A percentile compares a stretch with the other conserved stretches of the same genome.
Conservation (phyloP, 2,888 invertebrate species). For the Lepas anatifera region DNA sequence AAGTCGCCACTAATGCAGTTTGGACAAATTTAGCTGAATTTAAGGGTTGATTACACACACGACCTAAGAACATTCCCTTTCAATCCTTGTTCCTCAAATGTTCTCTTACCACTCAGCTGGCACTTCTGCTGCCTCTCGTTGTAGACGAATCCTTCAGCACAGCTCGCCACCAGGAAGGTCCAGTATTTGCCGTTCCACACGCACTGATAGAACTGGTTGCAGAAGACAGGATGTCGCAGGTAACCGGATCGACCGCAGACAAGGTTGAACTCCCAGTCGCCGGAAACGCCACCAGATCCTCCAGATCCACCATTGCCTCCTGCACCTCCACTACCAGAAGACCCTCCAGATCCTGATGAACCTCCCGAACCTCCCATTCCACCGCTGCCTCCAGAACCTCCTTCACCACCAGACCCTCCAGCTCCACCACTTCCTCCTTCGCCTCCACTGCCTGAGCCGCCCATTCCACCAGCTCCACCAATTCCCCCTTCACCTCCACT, state of each 20-base stretch:
- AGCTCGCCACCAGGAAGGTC: constrained; percentile 21
- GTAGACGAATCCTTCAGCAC: constrained; percentile 20
- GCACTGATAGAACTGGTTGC: constrained; percentile 25
- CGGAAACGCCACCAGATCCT: constrained; percentile 8
- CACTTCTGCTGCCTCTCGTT: constrained; percentile 21
- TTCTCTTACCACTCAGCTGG: background rate
- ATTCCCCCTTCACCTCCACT: background rate
- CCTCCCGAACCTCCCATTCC: too few relatives aligned
- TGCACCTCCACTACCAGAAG: too few relatives aligned
- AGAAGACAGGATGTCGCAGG: constrained; percentile 23
- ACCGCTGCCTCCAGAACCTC: too few relatives aligned
- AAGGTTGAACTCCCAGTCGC: constrained; percentile 12
- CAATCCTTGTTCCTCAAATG: too few relatives aligned
- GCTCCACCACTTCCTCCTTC: background rate
- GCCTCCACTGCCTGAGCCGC: background rate
- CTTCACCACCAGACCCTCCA: background rate
- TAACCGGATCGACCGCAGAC: constrained; percentile 20
- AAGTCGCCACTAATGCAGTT: too few relatives aligned
- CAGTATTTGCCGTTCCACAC: constrained; percentile 21
- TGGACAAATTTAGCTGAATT: too few relatives aligned
- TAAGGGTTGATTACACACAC: too few relatives aligned
- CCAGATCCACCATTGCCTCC: background rate
- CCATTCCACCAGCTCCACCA: background rate
- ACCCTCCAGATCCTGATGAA: too few relatives aligned
- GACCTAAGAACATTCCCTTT: too few relatives aligned